Evolutionary conservation across 2,797 vertebrate genomes (phyloP).

Genomic region (Molossus alvarezi): DNA sequence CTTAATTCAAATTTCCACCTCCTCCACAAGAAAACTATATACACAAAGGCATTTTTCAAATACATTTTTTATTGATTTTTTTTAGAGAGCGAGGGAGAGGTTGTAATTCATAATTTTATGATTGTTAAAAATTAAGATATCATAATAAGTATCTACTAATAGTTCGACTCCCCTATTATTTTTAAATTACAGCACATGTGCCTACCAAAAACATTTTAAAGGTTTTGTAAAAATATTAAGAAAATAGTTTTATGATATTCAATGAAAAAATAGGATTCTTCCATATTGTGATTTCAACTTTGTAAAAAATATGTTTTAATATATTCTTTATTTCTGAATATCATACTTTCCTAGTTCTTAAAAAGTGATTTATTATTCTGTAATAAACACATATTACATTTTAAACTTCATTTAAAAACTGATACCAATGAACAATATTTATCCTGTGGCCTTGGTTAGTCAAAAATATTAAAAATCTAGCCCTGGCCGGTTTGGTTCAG

Average conservation of each 20-base stretch:
- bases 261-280: background rate
- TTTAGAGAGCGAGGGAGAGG: too few relatives aligned
- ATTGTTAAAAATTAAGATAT: background rate
- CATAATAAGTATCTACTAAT: background rate
- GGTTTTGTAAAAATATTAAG: conserved; percentile 22
- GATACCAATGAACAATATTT: background rate
- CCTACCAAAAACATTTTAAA: conserved; percentile 35
- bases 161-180: background rate
- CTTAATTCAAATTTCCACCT: background rate
- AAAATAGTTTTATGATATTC: background rate
- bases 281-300: conserved; percentile 25
- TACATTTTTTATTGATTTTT: too few relatives aligned
- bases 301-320: conserved; percentile 43
- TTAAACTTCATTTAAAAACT: conserved; percentile 17
- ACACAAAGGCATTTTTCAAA: background rate
- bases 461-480: conserved; percentile 44
- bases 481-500: too few relatives aligned
- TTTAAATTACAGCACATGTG: background rate
- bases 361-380: conserved; percentile 10
- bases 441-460: background rate
- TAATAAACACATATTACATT: conserved; percentile 10
- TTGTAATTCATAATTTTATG: background rate
- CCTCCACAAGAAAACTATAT: background rate
- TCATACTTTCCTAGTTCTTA: background rate
- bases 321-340: conserved; percentile 26